Evolutionary conservation across 2,113 vertebrate species (phyloP), one percentile per base, ranked within the genome.

Genomic region (Salvelinus fontinalis): DNA sequence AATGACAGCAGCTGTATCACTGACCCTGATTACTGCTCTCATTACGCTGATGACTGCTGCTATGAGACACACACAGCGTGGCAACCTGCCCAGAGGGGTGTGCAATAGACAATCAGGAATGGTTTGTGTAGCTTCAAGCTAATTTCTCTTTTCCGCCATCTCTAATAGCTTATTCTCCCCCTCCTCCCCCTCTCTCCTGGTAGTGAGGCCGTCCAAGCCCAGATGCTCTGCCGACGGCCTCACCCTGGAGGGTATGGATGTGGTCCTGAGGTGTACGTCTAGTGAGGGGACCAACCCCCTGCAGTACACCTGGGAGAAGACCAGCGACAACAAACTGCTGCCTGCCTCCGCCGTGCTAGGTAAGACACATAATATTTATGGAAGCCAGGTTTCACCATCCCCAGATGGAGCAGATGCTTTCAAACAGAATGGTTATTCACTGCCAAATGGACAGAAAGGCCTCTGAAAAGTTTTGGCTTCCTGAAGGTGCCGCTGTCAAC

Each of bases 171-270:
- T 0, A 75, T 80, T 76, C 51, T 11, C 51, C 77, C 2, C 82
- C 83, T 9, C 8, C 1, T 8, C 1, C 39, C 39, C 76, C 2
- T 83, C 82, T 80, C 7, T 66, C 60, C 90, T 54, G 51, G 14
- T 54, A 99, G 97, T 96, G 79, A 96, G 94, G 76, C 98, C 97
- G 9, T 93, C 95, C 71, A 94, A 93, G 75, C 97, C 95, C 39
- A 91, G 90, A 62, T 99, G 98, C 90, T 94, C 87, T 3, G 0
- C 94, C 5, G 95, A 97, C 76, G 96, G 97, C 81, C 75, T 90
- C 2, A 92, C 95, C 29, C 90, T 95, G 84, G 93, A 95, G 27
- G 97, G 97, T 74, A 96, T 91, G 79, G 95, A 99, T 0, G 62
- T 98, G 64, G 86, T 85, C 59, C 79, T 99, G 79, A 95, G 91